phyloP scores from a whole-genome alignment of 2,797 vertebrate genomes.

The Peromyscus attwateri region DNA sequence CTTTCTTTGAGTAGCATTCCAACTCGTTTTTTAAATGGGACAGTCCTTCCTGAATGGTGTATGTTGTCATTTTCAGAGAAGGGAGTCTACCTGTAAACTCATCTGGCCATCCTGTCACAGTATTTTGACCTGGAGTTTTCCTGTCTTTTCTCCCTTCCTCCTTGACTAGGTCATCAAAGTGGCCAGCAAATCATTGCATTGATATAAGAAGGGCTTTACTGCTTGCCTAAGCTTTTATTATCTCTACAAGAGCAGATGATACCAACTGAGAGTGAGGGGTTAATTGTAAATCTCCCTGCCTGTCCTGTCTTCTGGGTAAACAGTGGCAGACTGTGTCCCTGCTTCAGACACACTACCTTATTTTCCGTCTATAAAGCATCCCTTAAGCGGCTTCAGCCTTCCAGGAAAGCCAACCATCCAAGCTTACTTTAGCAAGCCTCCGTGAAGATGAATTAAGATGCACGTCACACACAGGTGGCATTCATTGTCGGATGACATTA shows the following conservation, averaged over 20 bases:
- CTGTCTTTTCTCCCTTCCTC: not conserved
- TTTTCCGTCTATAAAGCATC: not conserved
- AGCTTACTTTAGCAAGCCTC: conserved; percentile 1
- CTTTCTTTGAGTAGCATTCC: conserved; percentile 27
- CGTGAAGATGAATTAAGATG: conserved; percentile 44
- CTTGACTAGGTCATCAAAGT: not conserved
- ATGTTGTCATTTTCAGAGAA: conserved; percentile 2
- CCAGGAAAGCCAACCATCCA: not conserved
- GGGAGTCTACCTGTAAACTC: not conserved
- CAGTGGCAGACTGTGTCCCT: not conserved
- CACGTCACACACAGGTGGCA: not conserved
- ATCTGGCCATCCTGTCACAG: not conserved
- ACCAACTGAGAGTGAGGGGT: not conserved
- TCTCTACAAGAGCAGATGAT: not conserved
- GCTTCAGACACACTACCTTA: not conserved
- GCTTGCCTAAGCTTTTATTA: not conserved
- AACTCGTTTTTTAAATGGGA: conserved; percentile 29
- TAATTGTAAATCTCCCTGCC: not conserved
- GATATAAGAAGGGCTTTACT: not conserved
- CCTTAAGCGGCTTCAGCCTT: not conserved
- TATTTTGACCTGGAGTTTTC: not conserved
- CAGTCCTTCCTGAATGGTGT: not conserved
- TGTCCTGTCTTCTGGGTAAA: not conserved
- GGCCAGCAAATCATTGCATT: not conserved
- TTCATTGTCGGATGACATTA: not conserved